A percentile compares a stretch with the other conserved stretches of the same genome.
Conservation (phyloP, 2,888 invertebrate genomes). For the Aporophyla lueneburgensis region DNA sequence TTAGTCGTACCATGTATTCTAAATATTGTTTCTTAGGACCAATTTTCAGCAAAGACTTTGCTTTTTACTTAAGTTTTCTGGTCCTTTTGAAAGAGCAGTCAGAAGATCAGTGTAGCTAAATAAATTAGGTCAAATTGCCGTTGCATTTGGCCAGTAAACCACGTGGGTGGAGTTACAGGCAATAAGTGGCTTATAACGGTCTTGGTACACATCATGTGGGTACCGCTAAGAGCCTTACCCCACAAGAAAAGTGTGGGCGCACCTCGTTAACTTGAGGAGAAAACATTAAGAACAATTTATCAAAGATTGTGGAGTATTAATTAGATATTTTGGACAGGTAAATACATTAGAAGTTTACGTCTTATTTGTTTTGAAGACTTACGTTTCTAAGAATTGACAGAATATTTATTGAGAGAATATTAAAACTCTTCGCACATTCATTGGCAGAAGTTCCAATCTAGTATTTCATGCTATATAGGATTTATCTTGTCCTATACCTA, state of each 20-base stretch:
- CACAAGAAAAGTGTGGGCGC: conserved; percentile 43
- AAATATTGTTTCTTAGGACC: neutral
- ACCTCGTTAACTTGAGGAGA: conserved; percentile 24
- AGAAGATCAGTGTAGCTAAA: neutral
- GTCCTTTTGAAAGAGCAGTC: neutral
- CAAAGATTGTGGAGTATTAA: conserved; percentile 23
- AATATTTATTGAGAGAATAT: neutral
- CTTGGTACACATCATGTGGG: conserved; percentile 26
- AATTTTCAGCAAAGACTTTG: neutral
- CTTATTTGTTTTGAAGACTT: neutral
- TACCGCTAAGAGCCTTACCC: conserved; percentile 59
- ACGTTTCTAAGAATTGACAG: neutral
- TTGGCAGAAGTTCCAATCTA: neutral
- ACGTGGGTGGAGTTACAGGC: conserved; percentile 53
- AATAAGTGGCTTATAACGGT: conserved; percentile 55
- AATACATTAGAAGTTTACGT: neutral
- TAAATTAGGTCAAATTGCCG: conserved; percentile 36
- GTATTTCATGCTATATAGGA: neutral
- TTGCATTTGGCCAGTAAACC: conserved; percentile 37
- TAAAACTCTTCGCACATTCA: neutral
- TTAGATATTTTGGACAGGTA: conserved; percentile 6
- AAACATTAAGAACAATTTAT: conserved; percentile 30
- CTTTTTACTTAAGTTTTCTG: neutral
- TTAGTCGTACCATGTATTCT: neutral
- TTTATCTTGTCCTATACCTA: neutral